Base-by-base conservation (phyloP, 2,113 vertebrate genomes). In the Trichomycterus rosablanca region DNA sequence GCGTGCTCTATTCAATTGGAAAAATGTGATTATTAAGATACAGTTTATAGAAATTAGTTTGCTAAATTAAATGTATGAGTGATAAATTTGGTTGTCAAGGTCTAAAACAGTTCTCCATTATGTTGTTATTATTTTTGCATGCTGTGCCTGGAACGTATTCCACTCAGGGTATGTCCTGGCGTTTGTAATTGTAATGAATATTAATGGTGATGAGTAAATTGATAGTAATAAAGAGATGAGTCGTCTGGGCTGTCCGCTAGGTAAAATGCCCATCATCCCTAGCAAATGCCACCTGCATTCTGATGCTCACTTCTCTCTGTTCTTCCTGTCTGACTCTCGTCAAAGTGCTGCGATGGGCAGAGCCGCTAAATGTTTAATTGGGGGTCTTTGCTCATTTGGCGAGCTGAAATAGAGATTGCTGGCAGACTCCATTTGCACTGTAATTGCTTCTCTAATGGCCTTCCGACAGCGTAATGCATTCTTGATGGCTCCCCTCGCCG, bases 401-500 rank as follows among this genome's bases (percentile, higher is more conserved):
- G 43, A 34, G 61, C 49, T 58, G 40, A 43, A 63, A 50, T 59
- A 50, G 57, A 65, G 55, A 70, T 60, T 70, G 49, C 61, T 60
- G 68, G 59, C 68, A 65, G 68, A 70, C 61, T 59, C 61, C 56
- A 65, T 70, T 70, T 70, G 57, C 55, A 1, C 49, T 32, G 55
- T 70, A 70, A 70, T 70, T 70, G 68, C 68, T 56, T 70, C 61
- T 65, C 55, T 70, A 54, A 37, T 71, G 57, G 56, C 40, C 50
- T 66, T 66, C 55, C 8, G 56, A 40, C 57, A 54, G 45, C 53
- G 37, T 71, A 56, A 71, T 71, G 68, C 59, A 61, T 71, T 66
- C 63, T 54, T 66, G 67, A 69, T 63, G 60, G 48, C 55, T 56
- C 32, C 34, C 43, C 43, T 56, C 35, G 7, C 43, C 49, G 43